phyloP scores from a whole-genome alignment of 2,113 vertebrate species.

The Melanostigma gelatinosum region DNA sequence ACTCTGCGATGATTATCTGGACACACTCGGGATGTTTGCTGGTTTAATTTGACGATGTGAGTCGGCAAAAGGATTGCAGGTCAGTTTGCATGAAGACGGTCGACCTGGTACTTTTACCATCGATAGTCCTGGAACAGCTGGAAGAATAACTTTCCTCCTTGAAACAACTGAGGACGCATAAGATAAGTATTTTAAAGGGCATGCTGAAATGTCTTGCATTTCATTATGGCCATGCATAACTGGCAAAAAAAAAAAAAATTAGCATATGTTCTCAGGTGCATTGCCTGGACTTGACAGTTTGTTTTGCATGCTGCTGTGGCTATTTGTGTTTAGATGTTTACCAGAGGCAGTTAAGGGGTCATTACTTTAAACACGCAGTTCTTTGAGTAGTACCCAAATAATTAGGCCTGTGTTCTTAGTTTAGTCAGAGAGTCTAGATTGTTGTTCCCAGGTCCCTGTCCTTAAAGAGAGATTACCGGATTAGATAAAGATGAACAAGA shows the following conservation, averaged over 20 bases:
- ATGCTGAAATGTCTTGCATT: slow-evolving; percentile 56
- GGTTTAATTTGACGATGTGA: not conserved
- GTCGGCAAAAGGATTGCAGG: not conserved
- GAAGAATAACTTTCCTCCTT: not conserved
- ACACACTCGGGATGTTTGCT: not conserved
- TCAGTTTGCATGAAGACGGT: slow-evolving; percentile 11
- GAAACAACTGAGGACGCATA: slow-evolving; percentile 14
- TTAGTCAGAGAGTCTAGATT: not conserved
- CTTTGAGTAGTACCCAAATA: not conserved
- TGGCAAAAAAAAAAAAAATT: slow-evolving; percentile 33
- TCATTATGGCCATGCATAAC: slow-evolving; percentile 50
- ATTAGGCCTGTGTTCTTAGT: not conserved
- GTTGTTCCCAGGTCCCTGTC: not conserved
- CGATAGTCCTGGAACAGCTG: not conserved
- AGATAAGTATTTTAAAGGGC: slow-evolving; percentile 45
- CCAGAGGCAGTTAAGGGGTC: slow-evolving; percentile 9
- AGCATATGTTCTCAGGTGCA: slow-evolving; percentile 32
- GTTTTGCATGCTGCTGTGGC: not conserved
- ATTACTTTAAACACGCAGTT: not conserved
- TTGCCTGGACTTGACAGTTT: slow-evolving; percentile 18
- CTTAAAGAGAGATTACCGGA: not conserved
- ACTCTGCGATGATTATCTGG: not conserved
- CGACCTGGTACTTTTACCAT: not conserved
- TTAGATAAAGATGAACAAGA: not conserved
- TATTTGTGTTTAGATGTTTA: slow-evolving; percentile 28